A percentile compares a stretch with the other conserved stretches of the same genome.
Conservation (phyloP, 2,113 vertebrate species). For the Condylura cristata region DNA sequence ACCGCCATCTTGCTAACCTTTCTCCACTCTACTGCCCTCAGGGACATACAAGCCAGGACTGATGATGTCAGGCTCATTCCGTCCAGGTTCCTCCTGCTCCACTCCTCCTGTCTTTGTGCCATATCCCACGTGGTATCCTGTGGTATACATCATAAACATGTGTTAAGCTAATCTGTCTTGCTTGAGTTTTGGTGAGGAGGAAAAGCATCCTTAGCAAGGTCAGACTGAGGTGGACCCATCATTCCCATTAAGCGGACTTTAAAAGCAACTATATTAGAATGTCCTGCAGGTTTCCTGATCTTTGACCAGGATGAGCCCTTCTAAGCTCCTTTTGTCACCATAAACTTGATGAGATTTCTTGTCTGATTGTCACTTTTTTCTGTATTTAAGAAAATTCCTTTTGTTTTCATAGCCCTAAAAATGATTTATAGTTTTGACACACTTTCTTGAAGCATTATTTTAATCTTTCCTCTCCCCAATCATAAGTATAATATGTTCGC, state of each 20-base stretch:
- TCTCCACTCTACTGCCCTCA: rapidly evolving
- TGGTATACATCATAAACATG: neutral
- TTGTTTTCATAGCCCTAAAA: neutral
- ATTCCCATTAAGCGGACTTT: neutral
- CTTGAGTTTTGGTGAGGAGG: neutral
- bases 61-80: neutral
- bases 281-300: neutral
- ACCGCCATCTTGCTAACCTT: neutral
- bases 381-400: neutral
- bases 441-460: neutral
- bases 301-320: neutral
- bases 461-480: neutral
- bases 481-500: neutral
- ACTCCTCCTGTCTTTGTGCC: neutral
- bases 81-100: neutral
- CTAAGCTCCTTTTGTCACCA: neutral
- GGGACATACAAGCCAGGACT: no score
- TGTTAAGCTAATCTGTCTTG: neutral
- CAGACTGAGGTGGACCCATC: neutral
- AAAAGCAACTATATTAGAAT: neutral
- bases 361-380: neutral
- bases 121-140: neutral
- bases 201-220: neutral
- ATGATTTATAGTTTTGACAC: neutral
- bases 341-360: neutral